Percentiles rank a stretch among this genome's conserved stretches.
Conservation (phyloP, 2,888 invertebrate genomes). For the Melinaea menophilus region DNA sequence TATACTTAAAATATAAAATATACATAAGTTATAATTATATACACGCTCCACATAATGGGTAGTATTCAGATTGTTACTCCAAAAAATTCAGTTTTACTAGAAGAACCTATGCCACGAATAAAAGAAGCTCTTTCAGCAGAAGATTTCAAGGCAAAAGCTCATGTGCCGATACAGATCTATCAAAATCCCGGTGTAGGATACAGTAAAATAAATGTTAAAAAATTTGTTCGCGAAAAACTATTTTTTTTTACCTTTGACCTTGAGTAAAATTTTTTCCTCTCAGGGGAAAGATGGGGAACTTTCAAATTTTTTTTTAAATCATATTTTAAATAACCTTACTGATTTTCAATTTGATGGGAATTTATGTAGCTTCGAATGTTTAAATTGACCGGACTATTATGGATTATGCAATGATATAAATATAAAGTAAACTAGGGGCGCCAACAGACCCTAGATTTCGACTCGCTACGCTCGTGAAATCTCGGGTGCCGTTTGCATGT, state of each 20-base stretch:
- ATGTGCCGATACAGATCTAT: slow-evolving; percentile 40
- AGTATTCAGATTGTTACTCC: slow-evolving; percentile 30
- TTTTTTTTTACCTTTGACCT: neutral
- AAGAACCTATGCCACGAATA: slow-evolving; percentile 22
- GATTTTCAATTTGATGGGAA: too few species aligned
- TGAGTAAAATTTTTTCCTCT: neutral
- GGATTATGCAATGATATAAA: too few species aligned
- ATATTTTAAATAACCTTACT: too few species aligned
- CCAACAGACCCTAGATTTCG: too few species aligned
- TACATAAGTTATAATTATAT: neutral
- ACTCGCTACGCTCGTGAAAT: too few species aligned
- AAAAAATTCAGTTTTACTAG: slow-evolving; percentile 20
- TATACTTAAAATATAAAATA: too few species aligned
- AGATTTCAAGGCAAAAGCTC: slow-evolving; percentile 38
- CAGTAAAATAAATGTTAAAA: slow-evolving; percentile 31
- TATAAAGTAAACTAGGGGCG: too few species aligned
- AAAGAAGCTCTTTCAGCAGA: slow-evolving; percentile 30
- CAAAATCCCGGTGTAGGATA: slow-evolving; percentile 37
- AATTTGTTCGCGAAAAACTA: slow-evolving; percentile 29
- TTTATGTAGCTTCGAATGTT: neutral
- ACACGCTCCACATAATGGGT: slow-evolving; percentile 32
- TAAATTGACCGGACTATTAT: neutral
- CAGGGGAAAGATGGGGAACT: neutral
- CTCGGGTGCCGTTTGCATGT: too few species aligned
- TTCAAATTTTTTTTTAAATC: too few species aligned